Base-by-base conservation (phyloP, 2,113 vertebrate species). In the Empidonax alnorum region DNA sequence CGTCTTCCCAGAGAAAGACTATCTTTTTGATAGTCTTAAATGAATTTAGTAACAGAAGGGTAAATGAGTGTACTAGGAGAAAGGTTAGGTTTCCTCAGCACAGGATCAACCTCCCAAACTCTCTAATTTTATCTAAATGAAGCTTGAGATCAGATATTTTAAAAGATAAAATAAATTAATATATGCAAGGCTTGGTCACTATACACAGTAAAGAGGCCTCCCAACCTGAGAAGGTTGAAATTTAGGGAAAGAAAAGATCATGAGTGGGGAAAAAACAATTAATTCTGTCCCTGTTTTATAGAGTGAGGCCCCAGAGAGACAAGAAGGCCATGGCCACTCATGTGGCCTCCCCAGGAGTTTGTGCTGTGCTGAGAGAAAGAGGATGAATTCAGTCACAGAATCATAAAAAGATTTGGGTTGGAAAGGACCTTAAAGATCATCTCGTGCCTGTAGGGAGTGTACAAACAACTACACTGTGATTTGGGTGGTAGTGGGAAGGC, bases 341-440 rank as follows among this genome's bases (percentile, higher is more conserved):
- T 0, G 1, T 0, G 3, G 9, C 6, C 41, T 77, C 55, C 30
- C 14, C 2, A 5, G 19, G 27, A 62, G 9, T 16, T 66, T 15
- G 19, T 10, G 39, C 10, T 18, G 19, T 24, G 6, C 33, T 63
- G 13, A 24, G n/a, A 78, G 25, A 75, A 94, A 72, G 15, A 75
- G 5, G 5, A 52, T 12, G 5, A 3, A 31, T 4, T n/a, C 24
- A 69, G 14, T 63, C 39, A 63, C 7, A 30, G 62, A 31, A 63
- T 31, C 27, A 42, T 10, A 22, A 20, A 42, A 65, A 42, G 62
- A 6, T 65, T 65, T 42, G 39, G 37, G 28, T 65, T 20, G 27
- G 13, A 30, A 42, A 30, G 39, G 28, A 65, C 62, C 9, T 31
- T 65, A 65, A 65, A 42, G 39, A 15, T 21, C 28, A 65, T 31